Evolutionary conservation across 2,797 vertebrate genomes (phyloP).

Genomic region (Sarcoramphus papa): DNA sequence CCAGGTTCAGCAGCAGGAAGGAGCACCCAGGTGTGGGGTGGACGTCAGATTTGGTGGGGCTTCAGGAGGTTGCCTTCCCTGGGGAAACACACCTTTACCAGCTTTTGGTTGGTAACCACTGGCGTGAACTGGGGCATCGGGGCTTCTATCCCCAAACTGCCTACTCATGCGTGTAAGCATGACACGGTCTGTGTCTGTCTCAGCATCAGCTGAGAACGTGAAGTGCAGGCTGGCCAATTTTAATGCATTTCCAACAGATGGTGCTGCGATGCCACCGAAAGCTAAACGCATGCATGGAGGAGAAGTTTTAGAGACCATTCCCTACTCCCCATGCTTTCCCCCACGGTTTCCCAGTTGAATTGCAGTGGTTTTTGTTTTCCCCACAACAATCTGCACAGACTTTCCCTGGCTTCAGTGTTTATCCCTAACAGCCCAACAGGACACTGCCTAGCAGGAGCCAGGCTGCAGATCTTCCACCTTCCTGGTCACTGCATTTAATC

Average conservation of each 20-base stretch:
- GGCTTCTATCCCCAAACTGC: accelerated
- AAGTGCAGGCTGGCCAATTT: background rate
- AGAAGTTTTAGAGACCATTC: accelerated
- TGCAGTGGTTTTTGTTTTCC: background rate
- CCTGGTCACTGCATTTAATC: background rate
- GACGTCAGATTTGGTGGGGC: too few species aligned
- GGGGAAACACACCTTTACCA: accelerated
- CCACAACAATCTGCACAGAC: background rate
- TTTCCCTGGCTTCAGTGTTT: background rate
- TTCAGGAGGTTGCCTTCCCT: background rate
- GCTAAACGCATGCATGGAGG: accelerated
- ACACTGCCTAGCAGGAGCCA: background rate
- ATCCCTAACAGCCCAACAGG: background rate
- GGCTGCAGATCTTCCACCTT: background rate
- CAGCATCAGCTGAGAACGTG: background rate
- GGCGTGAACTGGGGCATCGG: accelerated
- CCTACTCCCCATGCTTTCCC: background rate
- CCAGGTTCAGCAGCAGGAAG: background rate
- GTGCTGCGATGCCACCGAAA: background rate
- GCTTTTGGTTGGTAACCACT: background rate
- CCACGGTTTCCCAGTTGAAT: accelerated
- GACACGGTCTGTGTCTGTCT: background rate
- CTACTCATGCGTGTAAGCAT: accelerated
- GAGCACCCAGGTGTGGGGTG: background rate
- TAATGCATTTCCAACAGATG: background rate